A percentile compares a stretch with the other conserved stretches of the same genome.
Evolutionary conservation across 1,140 invertebrate genomes (phyloP).

Genomic region (Zophobas atratus): DNA sequence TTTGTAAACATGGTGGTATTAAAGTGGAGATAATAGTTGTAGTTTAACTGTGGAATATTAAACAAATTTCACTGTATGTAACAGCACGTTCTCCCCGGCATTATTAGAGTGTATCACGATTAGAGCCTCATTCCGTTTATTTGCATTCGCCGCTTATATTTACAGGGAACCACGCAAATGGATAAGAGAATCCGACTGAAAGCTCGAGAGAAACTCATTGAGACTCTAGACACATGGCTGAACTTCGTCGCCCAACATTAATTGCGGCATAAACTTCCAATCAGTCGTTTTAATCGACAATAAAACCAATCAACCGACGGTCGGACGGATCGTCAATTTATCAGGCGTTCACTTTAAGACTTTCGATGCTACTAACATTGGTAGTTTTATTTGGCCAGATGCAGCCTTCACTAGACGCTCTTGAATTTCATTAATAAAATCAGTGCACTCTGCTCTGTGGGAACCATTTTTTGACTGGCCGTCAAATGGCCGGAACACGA

Average conservation of each 20-base stretch:
- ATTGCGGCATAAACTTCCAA: constrained; percentile 40
- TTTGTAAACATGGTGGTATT: constrained; percentile 39
- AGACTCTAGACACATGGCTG: constrained; percentile 28
- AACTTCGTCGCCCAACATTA: constrained; percentile 38
- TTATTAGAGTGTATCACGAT: constrained; percentile 43
- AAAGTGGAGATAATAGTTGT: constrained; percentile 43
- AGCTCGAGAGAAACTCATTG: constrained; percentile 34
- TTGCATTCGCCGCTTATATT: constrained; percentile 42
- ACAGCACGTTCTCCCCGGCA: constrained; percentile 37
- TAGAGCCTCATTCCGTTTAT: constrained; percentile 40
- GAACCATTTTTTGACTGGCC: too few relatives aligned
- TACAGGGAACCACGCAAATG: constrained; percentile 36
- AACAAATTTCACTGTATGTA: constrained; percentile 42
- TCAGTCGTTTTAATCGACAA: constrained; percentile 41
- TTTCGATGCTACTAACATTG: constrained; percentile 1
- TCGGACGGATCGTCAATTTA: constrained; percentile 24
- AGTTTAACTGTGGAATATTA: constrained; percentile 42
- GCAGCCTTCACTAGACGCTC: background rate
- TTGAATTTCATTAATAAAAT: background rate
- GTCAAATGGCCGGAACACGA: too few relatives aligned
- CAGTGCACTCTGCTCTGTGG: background rate
- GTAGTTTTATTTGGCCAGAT: background rate
- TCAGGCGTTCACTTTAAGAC: constrained; percentile 27
- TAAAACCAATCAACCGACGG: constrained; percentile 36
- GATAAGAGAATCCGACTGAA: constrained; percentile 35